Percentiles rank a stretch among this genome's conserved stretches.
phyloP scores from a whole-genome alignment of 1,140 invertebrate species.

The Hestina assimilis region DNA sequence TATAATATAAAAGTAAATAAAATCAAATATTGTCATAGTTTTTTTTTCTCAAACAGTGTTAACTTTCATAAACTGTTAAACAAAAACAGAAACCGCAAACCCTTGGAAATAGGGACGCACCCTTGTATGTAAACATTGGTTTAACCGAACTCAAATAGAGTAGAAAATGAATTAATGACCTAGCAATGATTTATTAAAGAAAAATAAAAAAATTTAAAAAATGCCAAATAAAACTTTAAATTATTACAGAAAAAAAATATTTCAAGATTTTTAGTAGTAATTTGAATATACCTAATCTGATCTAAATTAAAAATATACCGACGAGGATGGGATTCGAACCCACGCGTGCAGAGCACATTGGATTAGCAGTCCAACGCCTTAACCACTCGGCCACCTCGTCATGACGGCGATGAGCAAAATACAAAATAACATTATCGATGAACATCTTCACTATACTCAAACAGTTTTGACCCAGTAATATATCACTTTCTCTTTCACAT shows the following conservation, averaged over 20 bases:
- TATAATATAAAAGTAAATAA: too few relatives aligned
- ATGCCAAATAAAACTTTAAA: too few relatives aligned
- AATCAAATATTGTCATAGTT: too few relatives aligned
- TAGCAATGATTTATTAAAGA: conserved; percentile 6
- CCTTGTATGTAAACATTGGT: conserved; percentile 26
- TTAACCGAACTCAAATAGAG: conserved; percentile 31
- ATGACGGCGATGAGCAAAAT: conserved; percentile 23
- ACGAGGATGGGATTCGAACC: conserved; percentile 62
- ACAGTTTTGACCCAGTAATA: neutral
- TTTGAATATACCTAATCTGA: neutral
- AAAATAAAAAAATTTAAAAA: neutral
- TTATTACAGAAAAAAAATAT: too few relatives aligned
- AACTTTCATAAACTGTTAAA: too few relatives aligned
- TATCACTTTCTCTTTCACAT: neutral
- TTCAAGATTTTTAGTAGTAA: too few relatives aligned
- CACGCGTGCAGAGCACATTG: conserved; percentile 79
- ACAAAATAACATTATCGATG: neutral
- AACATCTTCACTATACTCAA: neutral
- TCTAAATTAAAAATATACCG: conserved; percentile 13
- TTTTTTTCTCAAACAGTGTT: too few relatives aligned
- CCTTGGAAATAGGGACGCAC: neutral
- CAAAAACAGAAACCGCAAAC: too few relatives aligned
- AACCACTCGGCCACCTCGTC: conserved; percentile 94
- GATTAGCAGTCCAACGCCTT: conserved; percentile 92
- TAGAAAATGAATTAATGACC: conserved; percentile 37